These are phyloP conservation scores for Malacoraja senta DNA, from an alignment of 2,797 vertebrate genomes.

Conservation along the genomic window DNA sequence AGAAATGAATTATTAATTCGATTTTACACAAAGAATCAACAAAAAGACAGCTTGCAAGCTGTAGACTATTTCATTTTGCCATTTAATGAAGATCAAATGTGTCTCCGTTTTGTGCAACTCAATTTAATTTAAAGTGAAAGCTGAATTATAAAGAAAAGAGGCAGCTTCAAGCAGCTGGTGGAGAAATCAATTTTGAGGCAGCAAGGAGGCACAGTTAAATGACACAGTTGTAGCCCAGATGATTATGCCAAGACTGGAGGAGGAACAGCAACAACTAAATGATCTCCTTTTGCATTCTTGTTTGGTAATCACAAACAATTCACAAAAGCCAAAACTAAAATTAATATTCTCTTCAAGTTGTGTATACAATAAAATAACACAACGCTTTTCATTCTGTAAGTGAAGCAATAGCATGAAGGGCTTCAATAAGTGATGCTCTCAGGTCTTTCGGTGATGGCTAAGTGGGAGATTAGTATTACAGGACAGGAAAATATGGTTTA, in stretches of 20 bases:
- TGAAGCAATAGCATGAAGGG: background rate
- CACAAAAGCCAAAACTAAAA: background rate
- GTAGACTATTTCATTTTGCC: constrained; percentile 24
- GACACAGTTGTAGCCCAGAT: background rate
- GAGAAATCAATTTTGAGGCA: background rate
- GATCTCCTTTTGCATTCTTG: background rate
- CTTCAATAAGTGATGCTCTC: background rate
- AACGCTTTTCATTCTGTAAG: background rate
- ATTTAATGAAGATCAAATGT: constrained; percentile 25
- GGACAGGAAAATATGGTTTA: background rate
- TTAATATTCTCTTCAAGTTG: background rate
- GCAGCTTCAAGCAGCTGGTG: background rate
- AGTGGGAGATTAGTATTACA: background rate
- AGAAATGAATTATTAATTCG: constrained; percentile 37
- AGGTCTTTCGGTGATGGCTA: background rate
- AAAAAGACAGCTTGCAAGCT: constrained; percentile 12
- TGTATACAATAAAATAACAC: background rate
- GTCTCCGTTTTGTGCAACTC: background rate
- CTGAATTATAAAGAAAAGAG: background rate
- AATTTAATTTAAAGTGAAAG: constrained; percentile 5
- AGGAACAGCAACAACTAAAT: background rate
- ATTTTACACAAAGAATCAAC: constrained; percentile 29
- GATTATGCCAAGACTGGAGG: background rate
- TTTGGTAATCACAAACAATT: background rate
- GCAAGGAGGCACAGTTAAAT: background rate